These are phyloP conservation scores for Polyommatus icarus DNA, from an alignment of 2,888 invertebrate genomes.

Conservation along the genomic window DNA sequence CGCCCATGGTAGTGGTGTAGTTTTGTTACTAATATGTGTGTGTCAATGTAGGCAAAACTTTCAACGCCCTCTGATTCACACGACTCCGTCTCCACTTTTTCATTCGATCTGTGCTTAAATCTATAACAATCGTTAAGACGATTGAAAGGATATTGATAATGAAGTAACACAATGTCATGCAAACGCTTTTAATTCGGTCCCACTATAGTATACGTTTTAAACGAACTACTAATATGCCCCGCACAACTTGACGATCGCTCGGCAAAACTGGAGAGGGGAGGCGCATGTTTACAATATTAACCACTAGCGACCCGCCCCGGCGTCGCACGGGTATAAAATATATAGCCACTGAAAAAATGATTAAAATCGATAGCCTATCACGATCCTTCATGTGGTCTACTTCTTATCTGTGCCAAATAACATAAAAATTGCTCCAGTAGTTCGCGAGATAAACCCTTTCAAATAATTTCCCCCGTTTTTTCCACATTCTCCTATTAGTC, in stretches of 20 bases:
- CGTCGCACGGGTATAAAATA: no score
- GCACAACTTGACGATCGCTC: background rate
- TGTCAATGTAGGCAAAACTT: background rate
- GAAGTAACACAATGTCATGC: background rate
- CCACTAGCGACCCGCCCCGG: no score
- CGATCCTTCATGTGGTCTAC: no score
- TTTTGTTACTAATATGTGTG: background rate
- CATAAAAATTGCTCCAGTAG: no score
- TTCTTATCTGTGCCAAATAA: no score
- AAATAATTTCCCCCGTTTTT: no score
- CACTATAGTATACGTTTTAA: background rate
- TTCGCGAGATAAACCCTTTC: no score
- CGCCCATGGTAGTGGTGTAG: background rate
- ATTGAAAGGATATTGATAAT: slow-evolving; percentile 28
- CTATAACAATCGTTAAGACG: slow-evolving; percentile 2
- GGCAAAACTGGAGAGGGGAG: background rate
- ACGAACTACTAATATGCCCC: background rate
- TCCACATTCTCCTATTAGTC: no score
- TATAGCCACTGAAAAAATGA: no score
- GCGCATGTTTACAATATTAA: no score
- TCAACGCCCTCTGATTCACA: background rate
- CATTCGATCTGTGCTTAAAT: background rate
- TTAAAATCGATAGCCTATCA: no score
- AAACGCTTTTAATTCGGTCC: background rate
- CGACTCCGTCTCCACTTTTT: background rate